A percentile compares a stretch with the other conserved stretches of the same genome.
Conservation (phyloP, 1,140 invertebrate genomes). For the Cydia pomonella region DNA sequence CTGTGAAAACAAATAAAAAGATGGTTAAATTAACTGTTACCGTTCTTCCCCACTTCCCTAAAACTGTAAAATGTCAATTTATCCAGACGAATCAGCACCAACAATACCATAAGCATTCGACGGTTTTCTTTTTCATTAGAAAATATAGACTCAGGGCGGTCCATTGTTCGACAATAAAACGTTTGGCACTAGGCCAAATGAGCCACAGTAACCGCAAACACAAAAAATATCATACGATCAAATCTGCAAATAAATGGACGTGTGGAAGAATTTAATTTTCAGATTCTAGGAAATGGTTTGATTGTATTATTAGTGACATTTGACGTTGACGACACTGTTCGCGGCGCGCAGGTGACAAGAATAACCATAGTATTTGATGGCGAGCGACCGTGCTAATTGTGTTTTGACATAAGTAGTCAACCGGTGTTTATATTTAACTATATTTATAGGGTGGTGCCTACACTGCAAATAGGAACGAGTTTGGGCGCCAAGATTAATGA, state of each 20-base stretch:
- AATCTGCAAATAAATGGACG: constrained; percentile 22
- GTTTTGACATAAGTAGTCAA: constrained; percentile 31
- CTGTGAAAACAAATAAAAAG: too few relatives aligned
- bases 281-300: constrained; percentile 21
- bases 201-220: constrained; percentile 30
- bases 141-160: constrained; percentile 28
- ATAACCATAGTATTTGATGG: constrained; percentile 14
- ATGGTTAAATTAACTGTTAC: too few relatives aligned
- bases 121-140: constrained; percentile 32
- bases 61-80: background rate
- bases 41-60: too few relatives aligned
- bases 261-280: constrained; percentile 30
- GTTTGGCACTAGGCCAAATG: constrained; percentile 7
- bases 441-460: background rate
- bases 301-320: constrained; percentile 24
- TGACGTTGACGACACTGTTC: constrained; percentile 24
- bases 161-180: constrained; percentile 32
- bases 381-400: constrained; percentile 5
- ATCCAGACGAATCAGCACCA: constrained; percentile 1
- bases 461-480: background rate
- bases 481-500: background rate
- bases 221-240: constrained; percentile 31
- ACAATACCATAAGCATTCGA: constrained; percentile 28
- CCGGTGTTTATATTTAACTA: background rate
- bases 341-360: constrained; percentile 10